Base-by-base conservation (phyloP, 2,888 invertebrate genomes). In the Napeogenes inachia region DNA sequence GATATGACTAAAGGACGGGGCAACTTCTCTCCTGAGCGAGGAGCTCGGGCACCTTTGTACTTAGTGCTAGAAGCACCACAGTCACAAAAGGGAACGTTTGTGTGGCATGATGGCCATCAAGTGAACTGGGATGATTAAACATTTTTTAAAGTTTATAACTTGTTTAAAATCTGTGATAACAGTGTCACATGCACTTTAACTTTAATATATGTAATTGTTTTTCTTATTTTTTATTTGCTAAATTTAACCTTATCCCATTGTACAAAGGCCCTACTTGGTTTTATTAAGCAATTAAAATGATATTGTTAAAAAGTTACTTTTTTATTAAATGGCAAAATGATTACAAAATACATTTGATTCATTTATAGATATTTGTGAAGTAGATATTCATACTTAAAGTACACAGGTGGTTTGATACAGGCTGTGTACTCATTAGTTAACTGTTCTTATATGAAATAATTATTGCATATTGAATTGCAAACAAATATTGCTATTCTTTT, bases 1-100 rank as follows among this genome's bases (percentile, higher is more conserved):
- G 90, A 89, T 69, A 88, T 90, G 90, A 90, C 90, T 13, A 89
- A 89, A 75, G 88, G 85, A 42, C 86, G 88, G 87, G 90, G 90
- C 42, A 88, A 89, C 66, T 89, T 89, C 67, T 81, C 81, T 45
- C 85, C 90, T 0, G 89, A 89, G 70, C 75, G 90, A 68, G 90
- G 90, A 8, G 89, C 90, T 2, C 76, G 75, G 56, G 89, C 88
- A 38, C 90, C 90, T 5, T 72, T 90, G 12, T 89, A 86, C 71
- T 73, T 90, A 68, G 89, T 88, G 8, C 69, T 90, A 61, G 88
- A 89, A 66, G 90, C 90, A 56, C 90, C 89, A 42, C 87, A 88
- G 71, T 75, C 81, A 59, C 80, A 84, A 10, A 90, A 89, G 70
- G 90, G 90, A 65, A 84, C 87, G 2, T 90, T 89, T 76, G 75